Base-by-base conservation (phyloP, 2,113 vertebrate species). In the Scytalopus superciliaris region DNA sequence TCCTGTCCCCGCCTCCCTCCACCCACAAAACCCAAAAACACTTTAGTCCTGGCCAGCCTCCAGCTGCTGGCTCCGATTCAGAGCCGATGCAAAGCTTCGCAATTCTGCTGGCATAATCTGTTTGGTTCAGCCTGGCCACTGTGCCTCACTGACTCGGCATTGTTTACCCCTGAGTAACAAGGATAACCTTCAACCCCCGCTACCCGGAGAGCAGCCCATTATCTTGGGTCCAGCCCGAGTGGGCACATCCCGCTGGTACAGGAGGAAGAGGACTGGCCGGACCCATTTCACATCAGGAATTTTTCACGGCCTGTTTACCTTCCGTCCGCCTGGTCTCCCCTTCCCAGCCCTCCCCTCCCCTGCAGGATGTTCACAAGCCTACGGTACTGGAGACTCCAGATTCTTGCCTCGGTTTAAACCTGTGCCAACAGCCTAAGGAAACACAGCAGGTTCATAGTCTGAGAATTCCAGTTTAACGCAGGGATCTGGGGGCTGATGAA, bases 11-110 rank as follows among this genome's bases (percentile, higher is more conserved):
- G 84, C 94, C 98, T 97, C 98, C 97, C 91, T 97, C 98, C 97
- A 98, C 98, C 97, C 96, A 96, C 95, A 95, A 97, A 97, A 96
- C 96, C 97, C 96, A 92, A 96, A 97, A 97, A 97, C 97, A 97
- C 98, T 97, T 97, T 97, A 96, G 95, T 97, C 94, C 98, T 99
- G 99, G 99, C 98, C 92, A 40, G 94, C 87, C 95, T 98, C 99
- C 99, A 99, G 97, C 97, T 97, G 97, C 98, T 98, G 97, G 98
- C 97, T 97, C 97, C 97, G 91, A 98, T 98, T 99, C 98, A 99
- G 98, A 98, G 98, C 97, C 94, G 63, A 88, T 90, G 88, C 96
- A 97, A 96, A 98, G 98, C 98, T 96, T 96, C 82, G 40, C 96
- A 96, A 97, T 97, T 97, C 96, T 97, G 98, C 98, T 98, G 97